Base-by-base conservation (phyloP, 2,888 invertebrate genomes). In the Tachina grossa region DNA sequence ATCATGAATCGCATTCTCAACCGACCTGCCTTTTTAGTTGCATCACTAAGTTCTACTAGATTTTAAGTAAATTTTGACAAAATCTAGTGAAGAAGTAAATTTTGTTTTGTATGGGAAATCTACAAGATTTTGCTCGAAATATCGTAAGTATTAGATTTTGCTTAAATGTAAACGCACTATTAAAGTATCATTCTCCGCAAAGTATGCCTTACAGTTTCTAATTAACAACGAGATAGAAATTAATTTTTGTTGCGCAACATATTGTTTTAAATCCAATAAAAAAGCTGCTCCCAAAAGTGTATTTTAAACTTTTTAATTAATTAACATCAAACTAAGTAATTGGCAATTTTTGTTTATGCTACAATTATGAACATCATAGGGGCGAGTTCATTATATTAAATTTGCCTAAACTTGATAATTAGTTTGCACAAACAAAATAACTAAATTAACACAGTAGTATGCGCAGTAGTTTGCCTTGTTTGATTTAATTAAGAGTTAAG, bases 401-500 rank as follows among this genome's bases (percentile, higher is more conserved):
- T 59, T 11, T 47, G 47, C 16, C 6, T 75, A 41, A 59, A 22
- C 10, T 66, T 55, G 19, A 39, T 39, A 47, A 31, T n/a, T 47
- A 14, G 39, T 59, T 45, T n/a, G 31, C 6, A 31, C 31, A 31
- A 31, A 31, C 6, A 31, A 63, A 59, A 9, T 45, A 57, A 16
- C 22, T 45, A 1, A 16, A 53, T 3, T 19, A 19, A 16, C 22
- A 71, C 14, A 10, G 57, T n/a, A n/a, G 11, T 41, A 22, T 19
- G 41, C 49, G n/a, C 49, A 31, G 31, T 43, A 31, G 31, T 31
- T 47, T 49, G n/a, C 4, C 14, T 47, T 49, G 57, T 74, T 66
- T 22, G 11, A n/a, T 79, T 72, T 79, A 74, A 59, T 79, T 22
- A 59, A 66, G 49, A 39, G 78, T 69, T 63, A n/a, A 49, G 47